A percentile compares a stretch with the other conserved stretches of the same genome.
Evolutionary conservation across 2,797 vertebrate genomes (phyloP).

Genomic region (Zalophus californianus): DNA sequence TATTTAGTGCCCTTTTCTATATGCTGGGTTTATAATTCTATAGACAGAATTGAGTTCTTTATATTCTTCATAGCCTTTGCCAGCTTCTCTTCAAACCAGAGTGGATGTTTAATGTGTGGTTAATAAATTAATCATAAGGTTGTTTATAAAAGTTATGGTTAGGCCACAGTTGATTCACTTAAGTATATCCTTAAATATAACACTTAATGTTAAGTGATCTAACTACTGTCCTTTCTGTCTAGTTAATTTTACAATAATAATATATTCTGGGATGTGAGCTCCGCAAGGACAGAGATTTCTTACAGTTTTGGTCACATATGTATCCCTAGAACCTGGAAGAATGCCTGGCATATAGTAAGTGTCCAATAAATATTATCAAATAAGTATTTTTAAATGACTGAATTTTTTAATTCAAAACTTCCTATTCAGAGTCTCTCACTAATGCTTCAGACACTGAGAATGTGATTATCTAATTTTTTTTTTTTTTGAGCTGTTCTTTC

Average conservation of each 20-base stretch:
- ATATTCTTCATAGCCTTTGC: constrained; percentile 27
- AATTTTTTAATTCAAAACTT: constrained; percentile 10
- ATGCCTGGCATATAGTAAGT: neutral
- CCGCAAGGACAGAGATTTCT: neutral
- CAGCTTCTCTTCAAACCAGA: constrained; percentile 19
- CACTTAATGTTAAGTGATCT: constrained; percentile 27
- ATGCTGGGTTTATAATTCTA: constrained; percentile 1
- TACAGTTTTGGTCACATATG: neutral
- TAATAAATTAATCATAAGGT: constrained; percentile 9
- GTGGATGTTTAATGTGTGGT: neutral
- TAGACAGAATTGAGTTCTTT: neutral
- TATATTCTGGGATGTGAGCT: neutral
- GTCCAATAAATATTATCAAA: neutral
- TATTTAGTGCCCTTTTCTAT: neutral
- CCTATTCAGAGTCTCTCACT: neutral
- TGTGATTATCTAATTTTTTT: neutral
- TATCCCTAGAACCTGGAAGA: neutral
- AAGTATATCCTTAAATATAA: constrained; percentile 2
- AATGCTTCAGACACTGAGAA: neutral
- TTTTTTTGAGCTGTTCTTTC: constrained; percentile 1
- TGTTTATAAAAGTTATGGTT: neutral
- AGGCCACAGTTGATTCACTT: neutral
- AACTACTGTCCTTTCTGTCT: neutral
- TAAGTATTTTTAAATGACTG: neutral
- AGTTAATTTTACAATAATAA: constrained; percentile 38